Base-by-base conservation (phyloP, 2,113 vertebrate genomes). In the Cinclus mexicanus region DNA sequence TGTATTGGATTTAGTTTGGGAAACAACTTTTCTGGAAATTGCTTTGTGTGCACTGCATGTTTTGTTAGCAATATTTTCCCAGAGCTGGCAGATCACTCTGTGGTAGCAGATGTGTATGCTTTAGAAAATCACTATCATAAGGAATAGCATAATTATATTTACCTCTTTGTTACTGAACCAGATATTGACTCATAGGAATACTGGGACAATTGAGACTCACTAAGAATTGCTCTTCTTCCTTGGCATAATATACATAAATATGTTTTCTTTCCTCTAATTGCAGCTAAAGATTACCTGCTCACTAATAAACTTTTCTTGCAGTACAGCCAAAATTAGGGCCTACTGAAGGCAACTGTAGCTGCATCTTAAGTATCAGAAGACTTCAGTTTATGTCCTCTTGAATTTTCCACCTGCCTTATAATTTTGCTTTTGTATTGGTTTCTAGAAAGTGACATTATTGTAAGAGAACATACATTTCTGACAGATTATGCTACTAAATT, bases 111-210 rank as follows among this genome's bases (percentile, higher is more conserved):
- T 97, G 97, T 97, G 95, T 89, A 67, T 91, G 90, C 70, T 96
- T 97, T 74, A 91, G 96, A 95, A 97, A 97, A 97, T 91, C 91
- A 93, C 96, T 75, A 91, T 94, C 97, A 96, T 94, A 97, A 97
- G 97, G 97, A 96, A 97, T 71, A 95, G 94, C 92, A 93, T 97
- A 97, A 97, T 97, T 97, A 89, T 95, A 97, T 97, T 97, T 97
- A 97, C 94, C 84, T 97, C 95, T 93, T 96, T 95, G 94, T 76
- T 91, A 96, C 82, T 0, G 6, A 65, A 93, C 68, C 91, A 80
- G 64, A 7, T 95, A 95, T 76, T 20, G 14, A 92, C 85, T 81
- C 56, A 6, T 15, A 94, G 70, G 76, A 63, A 95, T 80, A 83
- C 47, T 67, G 61, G 91, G 89, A 95, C 93, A 97, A 94, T 12